Evolutionary conservation across 2,113 vertebrate genomes (phyloP).

Genomic region (Takifugu bimaculatus): DNA sequence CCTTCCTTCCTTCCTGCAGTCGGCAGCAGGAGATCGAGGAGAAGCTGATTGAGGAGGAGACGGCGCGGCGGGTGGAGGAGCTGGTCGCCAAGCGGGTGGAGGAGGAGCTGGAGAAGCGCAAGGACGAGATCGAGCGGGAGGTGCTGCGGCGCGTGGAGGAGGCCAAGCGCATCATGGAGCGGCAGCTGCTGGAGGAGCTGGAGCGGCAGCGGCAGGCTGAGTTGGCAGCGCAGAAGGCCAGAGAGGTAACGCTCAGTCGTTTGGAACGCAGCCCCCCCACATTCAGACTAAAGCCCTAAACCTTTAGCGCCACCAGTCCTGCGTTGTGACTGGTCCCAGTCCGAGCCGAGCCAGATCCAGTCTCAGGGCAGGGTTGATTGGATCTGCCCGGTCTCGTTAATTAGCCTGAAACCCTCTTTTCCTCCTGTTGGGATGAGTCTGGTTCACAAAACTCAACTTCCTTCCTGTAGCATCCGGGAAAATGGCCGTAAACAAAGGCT

Average conservation of each 20-base stretch:
- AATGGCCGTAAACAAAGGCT: too few relatives aligned
- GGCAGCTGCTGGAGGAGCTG: constrained; percentile 99
- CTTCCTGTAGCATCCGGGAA: too few relatives aligned
- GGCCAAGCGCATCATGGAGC: constrained; percentile 99
- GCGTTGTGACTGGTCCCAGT: constrained; percentile 9
- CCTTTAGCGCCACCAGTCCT: constrained; percentile 1
- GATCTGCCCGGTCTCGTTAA: too few relatives aligned
- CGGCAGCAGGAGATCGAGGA: constrained; percentile 98
- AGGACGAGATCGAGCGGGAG: constrained; percentile 98
- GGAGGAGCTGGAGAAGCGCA: constrained; percentile 96
- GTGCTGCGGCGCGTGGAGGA: constrained; percentile 97
- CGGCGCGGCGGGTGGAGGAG: constrained; percentile 95
- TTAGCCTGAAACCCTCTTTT: too few relatives aligned
- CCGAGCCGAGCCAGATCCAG: too few relatives aligned
- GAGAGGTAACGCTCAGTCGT: constrained; percentile 99
- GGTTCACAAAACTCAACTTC: too few relatives aligned
- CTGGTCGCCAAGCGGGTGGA: constrained; percentile 96
- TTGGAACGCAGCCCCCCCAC: constrained; percentile 81
- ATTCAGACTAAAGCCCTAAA: constrained; percentile 1
- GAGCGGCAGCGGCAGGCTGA: constrained; percentile 98
- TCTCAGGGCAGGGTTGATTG: too few relatives aligned
- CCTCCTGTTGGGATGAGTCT: too few relatives aligned
- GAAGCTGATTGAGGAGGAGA: constrained; percentile 98
- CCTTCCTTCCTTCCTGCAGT: constrained; percentile 48
- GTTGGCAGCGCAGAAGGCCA: constrained; percentile 94